A percentile compares a stretch with the other conserved stretches of the same genome.
These are phyloP conservation scores for Nephila pilipes DNA, from an alignment of 1,140 invertebrate genomes.

Conservation along the genomic window DNA sequence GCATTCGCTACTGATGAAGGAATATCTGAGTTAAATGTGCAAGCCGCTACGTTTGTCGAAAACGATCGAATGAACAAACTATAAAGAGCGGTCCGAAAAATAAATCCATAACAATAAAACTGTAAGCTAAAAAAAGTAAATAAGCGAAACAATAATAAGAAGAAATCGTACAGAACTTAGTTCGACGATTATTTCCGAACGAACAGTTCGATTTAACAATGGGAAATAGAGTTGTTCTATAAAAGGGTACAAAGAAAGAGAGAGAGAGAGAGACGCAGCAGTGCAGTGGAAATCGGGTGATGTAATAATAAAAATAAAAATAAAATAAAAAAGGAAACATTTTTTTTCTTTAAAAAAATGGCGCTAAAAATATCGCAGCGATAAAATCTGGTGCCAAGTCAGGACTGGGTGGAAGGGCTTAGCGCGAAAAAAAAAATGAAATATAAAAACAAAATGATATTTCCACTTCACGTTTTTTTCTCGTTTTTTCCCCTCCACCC, in stretches of 20 bases:
- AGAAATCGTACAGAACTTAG: background rate
- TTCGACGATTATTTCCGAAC: constrained; percentile 52
- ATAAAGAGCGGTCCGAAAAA: background rate
- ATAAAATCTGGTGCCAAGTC: constrained; percentile 61
- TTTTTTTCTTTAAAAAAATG: too few relatives aligned
- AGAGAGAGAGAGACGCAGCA: background rate
- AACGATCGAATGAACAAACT: background rate
- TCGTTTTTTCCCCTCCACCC: background rate
- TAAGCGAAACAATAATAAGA: background rate
- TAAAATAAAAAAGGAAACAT: background rate
- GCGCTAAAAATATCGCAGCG: background rate
- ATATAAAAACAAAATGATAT: constrained; percentile 15
- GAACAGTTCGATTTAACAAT: constrained; percentile 67
- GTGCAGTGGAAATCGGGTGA: background rate
- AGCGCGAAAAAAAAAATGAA: background rate
- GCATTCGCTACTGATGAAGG: background rate
- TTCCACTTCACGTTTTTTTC: constrained; percentile 14
- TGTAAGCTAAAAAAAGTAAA: background rate
- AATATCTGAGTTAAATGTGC: background rate
- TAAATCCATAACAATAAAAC: background rate
- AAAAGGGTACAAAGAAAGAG: background rate
- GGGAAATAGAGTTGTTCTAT: constrained; percentile 48
- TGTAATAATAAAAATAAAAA: constrained; percentile 31
- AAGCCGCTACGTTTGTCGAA: background rate
- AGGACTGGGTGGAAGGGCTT: background rate